Evolutionary conservation across 2,888 invertebrate species (phyloP).

Genomic region (Lutraria lutraria): DNA sequence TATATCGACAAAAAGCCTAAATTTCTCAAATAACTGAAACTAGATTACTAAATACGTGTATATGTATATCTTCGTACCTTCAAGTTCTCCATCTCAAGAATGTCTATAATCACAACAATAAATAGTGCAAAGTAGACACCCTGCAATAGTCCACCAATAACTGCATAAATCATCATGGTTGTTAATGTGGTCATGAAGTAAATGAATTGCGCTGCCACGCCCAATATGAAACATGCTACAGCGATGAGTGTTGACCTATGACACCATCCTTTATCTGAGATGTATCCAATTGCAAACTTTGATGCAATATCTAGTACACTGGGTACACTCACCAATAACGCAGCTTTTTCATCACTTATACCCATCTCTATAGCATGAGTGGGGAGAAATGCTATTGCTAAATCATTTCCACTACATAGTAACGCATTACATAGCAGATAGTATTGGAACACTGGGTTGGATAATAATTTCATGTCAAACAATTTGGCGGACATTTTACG

Average conservation of each 20-base stretch:
- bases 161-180: constrained; percentile 48
- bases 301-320: constrained; percentile 26
- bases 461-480: constrained; percentile 44
- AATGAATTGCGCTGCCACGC: constrained; percentile 34
- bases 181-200: constrained; percentile 41
- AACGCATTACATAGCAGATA: constrained; percentile 39
- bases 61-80: constrained; percentile 43
- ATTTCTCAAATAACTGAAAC: no score
- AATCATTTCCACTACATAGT: constrained; percentile 30
- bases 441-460: constrained; percentile 39
- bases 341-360: constrained; percentile 35
- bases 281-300: constrained; percentile 33
- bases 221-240: constrained; percentile 26
- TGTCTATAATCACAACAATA: constrained; percentile 50
- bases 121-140: constrained; percentile 55
- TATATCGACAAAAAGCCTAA: no score
- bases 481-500: not conserved
- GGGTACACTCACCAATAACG: constrained; percentile 27
- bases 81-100: constrained; percentile 40
- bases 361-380: constrained; percentile 43
- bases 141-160: constrained; percentile 42
- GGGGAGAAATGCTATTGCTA: constrained; percentile 25
- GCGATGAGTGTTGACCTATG: constrained; percentile 43
- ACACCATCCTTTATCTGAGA: constrained; percentile 44
- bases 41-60: no score